Conservation (phyloP, 2,888 invertebrate genomes). For the Campaea margaritaria region DNA sequence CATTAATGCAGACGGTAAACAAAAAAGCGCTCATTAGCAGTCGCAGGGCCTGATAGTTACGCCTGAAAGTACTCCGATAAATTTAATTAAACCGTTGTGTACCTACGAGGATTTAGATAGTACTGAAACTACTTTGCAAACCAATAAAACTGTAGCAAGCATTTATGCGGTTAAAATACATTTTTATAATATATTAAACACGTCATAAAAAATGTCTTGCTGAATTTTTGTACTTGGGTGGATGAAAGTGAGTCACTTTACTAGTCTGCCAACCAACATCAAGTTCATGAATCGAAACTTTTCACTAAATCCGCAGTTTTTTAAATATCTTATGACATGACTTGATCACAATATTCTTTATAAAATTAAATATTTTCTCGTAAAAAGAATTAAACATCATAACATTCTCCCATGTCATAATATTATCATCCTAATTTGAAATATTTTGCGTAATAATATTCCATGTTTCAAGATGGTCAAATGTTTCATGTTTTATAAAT, state of each 20-base stretch:
- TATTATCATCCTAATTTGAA: conserved; percentile 42
- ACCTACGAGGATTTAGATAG: conserved; percentile 5
- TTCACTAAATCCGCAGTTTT: conserved; percentile 6
- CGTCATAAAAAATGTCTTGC: conserved; percentile 11
- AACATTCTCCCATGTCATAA: conserved; percentile 43
- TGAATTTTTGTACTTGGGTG: neutral
- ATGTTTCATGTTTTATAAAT: conserved; percentile 23
- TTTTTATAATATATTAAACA: conserved; percentile 3
- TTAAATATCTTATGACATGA: neutral
- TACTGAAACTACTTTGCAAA: conserved; percentile 1
- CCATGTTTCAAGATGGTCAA: conserved; percentile 9
- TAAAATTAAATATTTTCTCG: conserved; percentile 26
- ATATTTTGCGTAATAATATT: conserved; percentile 26
- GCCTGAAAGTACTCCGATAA: conserved; percentile 17
- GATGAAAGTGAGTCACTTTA: conserved; percentile 14
- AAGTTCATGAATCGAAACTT: conserved; percentile 12
- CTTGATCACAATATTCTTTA: conserved; percentile 35
- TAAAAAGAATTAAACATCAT: conserved; percentile 27
- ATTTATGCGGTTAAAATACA: neutral
- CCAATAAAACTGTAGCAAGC: conserved; percentile 1
- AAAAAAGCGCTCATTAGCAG: conserved; percentile 8
- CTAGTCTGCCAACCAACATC: conserved; percentile 8
- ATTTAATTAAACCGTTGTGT: conserved; percentile 13
- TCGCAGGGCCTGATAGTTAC: conserved; percentile 14
- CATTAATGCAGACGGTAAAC: conserved; percentile 4